Evolutionary conservation across 2,888 invertebrate genomes (phyloP).

Genomic region (Pyrrhia umbra): DNA sequence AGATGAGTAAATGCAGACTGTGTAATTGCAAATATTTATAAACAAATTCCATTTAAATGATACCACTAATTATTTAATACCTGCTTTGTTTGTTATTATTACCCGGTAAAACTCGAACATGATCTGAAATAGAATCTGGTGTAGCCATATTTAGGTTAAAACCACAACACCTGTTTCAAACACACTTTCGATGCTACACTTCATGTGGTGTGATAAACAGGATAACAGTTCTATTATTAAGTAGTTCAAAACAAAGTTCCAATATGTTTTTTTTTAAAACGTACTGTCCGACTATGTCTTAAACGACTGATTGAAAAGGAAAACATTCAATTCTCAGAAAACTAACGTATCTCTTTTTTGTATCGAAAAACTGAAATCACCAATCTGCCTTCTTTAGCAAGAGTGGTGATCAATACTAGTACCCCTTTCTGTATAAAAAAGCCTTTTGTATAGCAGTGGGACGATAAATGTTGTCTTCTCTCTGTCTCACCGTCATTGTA

Average conservation of each 20-base stretch:
- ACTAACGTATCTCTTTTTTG: too few species aligned
- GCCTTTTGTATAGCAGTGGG: too few species aligned
- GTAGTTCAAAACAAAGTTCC: neutral
- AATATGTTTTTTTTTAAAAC: neutral
- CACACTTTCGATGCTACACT: neutral
- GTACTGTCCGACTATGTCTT: too few species aligned
- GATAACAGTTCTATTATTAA: neutral
- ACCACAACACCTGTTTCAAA: slow-evolving; percentile 13
- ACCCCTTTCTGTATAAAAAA: too few species aligned
- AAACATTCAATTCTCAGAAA: too few species aligned
- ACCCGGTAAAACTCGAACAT: slow-evolving; percentile 13
- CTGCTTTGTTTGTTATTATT: neutral
- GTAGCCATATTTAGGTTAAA: slow-evolving; percentile 22
- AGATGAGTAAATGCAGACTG: neutral
- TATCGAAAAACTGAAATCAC: too few species aligned
- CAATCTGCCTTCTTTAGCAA: too few species aligned
- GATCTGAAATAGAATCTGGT: slow-evolving; percentile 17
- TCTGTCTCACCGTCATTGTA: too few species aligned
- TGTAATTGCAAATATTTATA: neutral
- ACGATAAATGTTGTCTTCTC: too few species aligned
- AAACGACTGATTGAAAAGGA: too few species aligned
- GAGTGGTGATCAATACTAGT: too few species aligned
- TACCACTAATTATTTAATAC: neutral
- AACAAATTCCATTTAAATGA: neutral
- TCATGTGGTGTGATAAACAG: slow-evolving; percentile 6